phyloP scores from a whole-genome alignment of 2,888 invertebrate species.

The Acronicta psi region DNA sequence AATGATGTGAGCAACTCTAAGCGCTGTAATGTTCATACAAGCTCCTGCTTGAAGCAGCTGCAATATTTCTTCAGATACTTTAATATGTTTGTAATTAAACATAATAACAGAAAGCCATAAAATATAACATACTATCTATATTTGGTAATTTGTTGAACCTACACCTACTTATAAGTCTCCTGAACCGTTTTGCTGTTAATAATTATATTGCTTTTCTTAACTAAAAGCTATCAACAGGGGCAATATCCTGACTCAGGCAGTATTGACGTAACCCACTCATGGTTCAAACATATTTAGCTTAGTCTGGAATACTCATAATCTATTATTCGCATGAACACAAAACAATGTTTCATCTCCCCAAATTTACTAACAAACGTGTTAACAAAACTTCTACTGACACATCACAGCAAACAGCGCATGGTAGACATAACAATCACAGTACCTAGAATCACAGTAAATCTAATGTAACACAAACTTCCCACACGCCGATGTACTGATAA shows the following conservation, averaged over 20 bases:
- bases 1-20: constrained; percentile 56
- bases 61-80: constrained; percentile 27
- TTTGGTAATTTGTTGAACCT: background rate
- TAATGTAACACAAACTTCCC: constrained; percentile 65
- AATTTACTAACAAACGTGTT: background rate
- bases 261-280: background rate
- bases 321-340: background rate
- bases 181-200: background rate
- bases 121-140: background rate
- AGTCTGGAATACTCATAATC: background rate
- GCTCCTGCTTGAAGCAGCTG: constrained; percentile 21
- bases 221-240: background rate
- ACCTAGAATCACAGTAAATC: constrained; percentile 46
- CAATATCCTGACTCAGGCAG: background rate
- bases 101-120: constrained; percentile 8
- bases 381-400: background rate
- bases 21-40: constrained; percentile 37
- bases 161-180: background rate
- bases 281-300: background rate
- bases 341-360: background rate
- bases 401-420: constrained; percentile 10
- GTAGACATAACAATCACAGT: constrained; percentile 16
- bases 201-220: background rate
- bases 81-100: constrained; percentile 13
- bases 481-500: constrained; percentile 68